phyloP scores from a whole-genome alignment of 1,140 invertebrate species.

The Riptortus pedestris region DNA sequence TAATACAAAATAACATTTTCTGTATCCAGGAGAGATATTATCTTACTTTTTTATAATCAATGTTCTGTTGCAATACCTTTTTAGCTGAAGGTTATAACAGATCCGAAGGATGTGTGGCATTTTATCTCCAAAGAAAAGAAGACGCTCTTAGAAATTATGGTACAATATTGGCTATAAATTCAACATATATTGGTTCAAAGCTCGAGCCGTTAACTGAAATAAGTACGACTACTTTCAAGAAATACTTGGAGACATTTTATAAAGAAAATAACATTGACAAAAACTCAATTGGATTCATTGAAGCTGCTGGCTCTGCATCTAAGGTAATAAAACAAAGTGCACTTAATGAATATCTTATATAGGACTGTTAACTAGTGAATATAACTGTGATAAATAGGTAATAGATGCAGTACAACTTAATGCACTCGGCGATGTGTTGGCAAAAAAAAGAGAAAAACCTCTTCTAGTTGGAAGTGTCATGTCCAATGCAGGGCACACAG shows the following conservation, averaged over 20 bases:
- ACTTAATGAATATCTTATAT: not conserved
- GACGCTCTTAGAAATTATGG: conserved; percentile 35
- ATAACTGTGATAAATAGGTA: no score
- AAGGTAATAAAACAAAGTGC: conserved; percentile 24
- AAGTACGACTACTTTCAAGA: not conserved
- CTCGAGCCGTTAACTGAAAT: not conserved
- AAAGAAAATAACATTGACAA: conserved; percentile 43
- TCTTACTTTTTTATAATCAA: no score
- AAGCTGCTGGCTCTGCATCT: conserved; percentile 35
- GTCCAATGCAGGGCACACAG: no score
- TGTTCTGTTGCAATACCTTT: no score
- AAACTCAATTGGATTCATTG: conserved; percentile 35
- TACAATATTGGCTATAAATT: not conserved
- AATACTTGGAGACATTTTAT: conserved; percentile 18
- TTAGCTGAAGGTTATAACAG: conserved; percentile 31
- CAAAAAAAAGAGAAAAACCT: no score
- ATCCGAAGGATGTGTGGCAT: conserved; percentile 34
- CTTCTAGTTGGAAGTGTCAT: no score
- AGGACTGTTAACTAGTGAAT: no score
- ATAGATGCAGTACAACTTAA: no score
- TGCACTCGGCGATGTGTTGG: no score
- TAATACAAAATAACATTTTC: no score
- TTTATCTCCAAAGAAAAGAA: conserved; percentile 47
- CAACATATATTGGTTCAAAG: not conserved
- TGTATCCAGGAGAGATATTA: no score